Evolutionary conservation across 2,113 vertebrate species (phyloP), one percentile per base, ranked within the genome.

Genomic region (Siniperca knerii): DNA sequence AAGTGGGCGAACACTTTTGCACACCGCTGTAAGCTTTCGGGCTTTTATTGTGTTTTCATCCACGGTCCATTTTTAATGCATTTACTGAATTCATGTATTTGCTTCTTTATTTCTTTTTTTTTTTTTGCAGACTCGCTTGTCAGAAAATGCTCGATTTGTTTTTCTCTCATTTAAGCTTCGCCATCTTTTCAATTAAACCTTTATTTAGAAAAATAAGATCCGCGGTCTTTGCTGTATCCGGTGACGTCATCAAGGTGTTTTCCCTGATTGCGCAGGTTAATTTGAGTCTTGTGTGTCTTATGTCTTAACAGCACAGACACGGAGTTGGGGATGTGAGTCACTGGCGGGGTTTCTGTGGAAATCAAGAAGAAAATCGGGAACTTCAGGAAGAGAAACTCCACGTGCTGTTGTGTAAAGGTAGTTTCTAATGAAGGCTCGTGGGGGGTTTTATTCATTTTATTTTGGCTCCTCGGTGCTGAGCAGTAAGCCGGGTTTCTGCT

Each of bases 231-330:
- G 23, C 3, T 8, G 2, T 3, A 6, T 18, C 25, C 35, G 1
- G 4, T 60, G 62, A 81, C 68, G 80, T 70, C 73, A 21, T 2
- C 6, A 12, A 86, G 77, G 87, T 83, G 77, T 58, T 54, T 21
- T 44, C 7, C 8, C 16, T 6, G 15, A 29, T 48, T 13, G n/a
- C 0, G 6, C 18, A 75, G 35, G 77, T 77, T 1, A 35, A 4
- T 37, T 0, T 25, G 29, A 29, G 29, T 29, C 29, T 29, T 29
- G 29, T 29, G 29, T 29, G 29, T 29, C 29, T 29, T 2, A 29
- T 29, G 29, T 29, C 29, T 29, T 29, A 29, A 29, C 29, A 29
- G 29, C 29, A 29, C 29, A 29, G 29, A 29, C 29, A 29, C 29
- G 29, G 29, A 29, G 29, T 29, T 29, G 29, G 6, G 40, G 4